phyloP scores from a whole-genome alignment of 1,140 invertebrate genomes.

The Rhizoglyphus robini region DNA sequence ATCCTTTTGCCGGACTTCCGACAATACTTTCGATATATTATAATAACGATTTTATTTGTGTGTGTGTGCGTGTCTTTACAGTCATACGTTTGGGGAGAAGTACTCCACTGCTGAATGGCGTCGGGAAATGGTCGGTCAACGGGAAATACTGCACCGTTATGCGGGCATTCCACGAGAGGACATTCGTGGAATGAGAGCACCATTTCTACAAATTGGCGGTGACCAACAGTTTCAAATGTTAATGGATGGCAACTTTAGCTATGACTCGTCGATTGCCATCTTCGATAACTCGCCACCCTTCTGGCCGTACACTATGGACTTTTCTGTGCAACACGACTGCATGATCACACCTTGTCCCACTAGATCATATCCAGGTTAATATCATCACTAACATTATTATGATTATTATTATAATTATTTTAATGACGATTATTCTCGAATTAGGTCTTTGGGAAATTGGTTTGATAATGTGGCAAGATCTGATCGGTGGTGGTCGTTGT shows the following conservation, averaged over 20 bases:
- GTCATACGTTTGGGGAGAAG: conserved; percentile 31
- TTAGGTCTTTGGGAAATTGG: conserved; percentile 43
- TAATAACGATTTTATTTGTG: too few species aligned
- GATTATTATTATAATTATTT: conserved; percentile 7
- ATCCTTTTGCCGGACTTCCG: not conserved
- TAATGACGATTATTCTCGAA: not conserved
- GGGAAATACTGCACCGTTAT: conserved; percentile 30
- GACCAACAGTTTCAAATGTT: conserved; percentile 33
- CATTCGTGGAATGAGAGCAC: conserved; percentile 33
- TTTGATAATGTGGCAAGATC: conserved; percentile 93
- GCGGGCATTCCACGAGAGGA: conserved; percentile 30
- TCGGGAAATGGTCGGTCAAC: conserved; percentile 29
- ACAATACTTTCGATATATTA: too few species aligned
- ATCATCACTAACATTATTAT: not conserved
- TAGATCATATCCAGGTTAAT: conserved; percentile 53
- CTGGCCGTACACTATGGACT: conserved; percentile 75
- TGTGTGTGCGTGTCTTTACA: too few species aligned
- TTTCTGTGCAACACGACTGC: conserved; percentile 46
- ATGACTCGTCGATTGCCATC: conserved; percentile 40
- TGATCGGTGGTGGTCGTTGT: conserved; percentile 73
- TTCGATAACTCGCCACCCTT: conserved; percentile 56
- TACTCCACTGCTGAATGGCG: conserved; percentile 31
- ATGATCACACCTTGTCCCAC: conserved; percentile 68
- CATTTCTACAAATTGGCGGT: conserved; percentile 34
- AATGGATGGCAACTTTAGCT: conserved; percentile 31